phyloP scores from a whole-genome alignment of 2,888 invertebrate genomes.

The Labia minor region DNA sequence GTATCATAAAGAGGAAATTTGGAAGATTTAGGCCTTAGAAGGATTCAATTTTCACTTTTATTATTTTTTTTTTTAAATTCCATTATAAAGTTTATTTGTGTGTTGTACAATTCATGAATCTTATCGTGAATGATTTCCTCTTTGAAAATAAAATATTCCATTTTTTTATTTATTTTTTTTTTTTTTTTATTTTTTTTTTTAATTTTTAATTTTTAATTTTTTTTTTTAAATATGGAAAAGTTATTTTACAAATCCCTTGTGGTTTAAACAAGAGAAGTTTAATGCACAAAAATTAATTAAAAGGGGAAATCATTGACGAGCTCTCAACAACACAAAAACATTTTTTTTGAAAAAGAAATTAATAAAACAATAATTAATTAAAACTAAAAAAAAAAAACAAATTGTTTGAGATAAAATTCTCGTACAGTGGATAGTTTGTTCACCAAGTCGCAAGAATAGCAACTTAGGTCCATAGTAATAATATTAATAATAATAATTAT shows the following conservation, averaged over 20 bases:
- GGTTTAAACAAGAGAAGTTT: background rate
- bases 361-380: background rate
- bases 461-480: background rate
- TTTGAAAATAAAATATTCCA: background rate
- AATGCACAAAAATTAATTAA: background rate
- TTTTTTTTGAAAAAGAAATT: background rate
- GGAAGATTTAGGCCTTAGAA: constrained; percentile 7
- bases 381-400: too few species aligned
- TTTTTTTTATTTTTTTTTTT: too few species aligned
- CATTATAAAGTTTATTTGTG: constrained; percentile 1
- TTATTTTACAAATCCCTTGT: background rate
- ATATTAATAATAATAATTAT: constrained; percentile 19
- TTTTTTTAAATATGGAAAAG: background rate
- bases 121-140: background rate
- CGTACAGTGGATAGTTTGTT: background rate
- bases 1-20: background rate
- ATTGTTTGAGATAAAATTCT: background rate
- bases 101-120: background rate
- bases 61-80: constrained; percentile 5
- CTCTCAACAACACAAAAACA: background rate
- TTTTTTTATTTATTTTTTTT: too few species aligned
- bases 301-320: background rate
- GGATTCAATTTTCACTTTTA: background rate
- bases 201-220: too few species aligned
- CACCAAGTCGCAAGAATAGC: background rate